phyloP scores from a whole-genome alignment of 2,888 invertebrate species.

The Atethmia centrago region DNA sequence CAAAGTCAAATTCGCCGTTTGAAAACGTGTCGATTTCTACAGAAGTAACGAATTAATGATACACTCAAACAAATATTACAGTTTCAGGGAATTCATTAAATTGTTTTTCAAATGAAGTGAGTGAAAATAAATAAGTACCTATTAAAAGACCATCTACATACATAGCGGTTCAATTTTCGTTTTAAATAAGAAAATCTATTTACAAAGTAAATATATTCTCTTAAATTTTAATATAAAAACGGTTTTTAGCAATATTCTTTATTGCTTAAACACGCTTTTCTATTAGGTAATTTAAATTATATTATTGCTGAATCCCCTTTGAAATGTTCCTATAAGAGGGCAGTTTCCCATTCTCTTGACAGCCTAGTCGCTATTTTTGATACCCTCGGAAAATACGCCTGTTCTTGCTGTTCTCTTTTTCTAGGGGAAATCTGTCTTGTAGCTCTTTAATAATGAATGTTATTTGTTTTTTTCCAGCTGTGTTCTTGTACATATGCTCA shows the following conservation, averaged over 20 bases:
- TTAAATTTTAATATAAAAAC: too few species aligned
- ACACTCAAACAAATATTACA: conserved; percentile 16
- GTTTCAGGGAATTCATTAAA: conserved; percentile 1
- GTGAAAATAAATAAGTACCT: conserved; percentile 7
- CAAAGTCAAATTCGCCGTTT: not conserved
- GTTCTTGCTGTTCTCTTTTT: not conserved
- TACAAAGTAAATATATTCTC: too few species aligned
- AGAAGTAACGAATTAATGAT: not conserved
- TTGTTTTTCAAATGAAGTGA: too few species aligned
- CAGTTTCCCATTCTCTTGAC: not conserved
- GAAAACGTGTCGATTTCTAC: not conserved
- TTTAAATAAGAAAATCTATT: not conserved
- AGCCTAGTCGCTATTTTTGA: not conserved
- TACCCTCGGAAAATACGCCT: not conserved
- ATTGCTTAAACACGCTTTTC: not conserved
- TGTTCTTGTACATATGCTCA: conserved; percentile 93
- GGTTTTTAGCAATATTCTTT: too few species aligned
- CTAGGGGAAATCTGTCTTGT: not conserved
- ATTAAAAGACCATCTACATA: not conserved
- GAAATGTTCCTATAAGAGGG: not conserved
- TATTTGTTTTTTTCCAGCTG: conserved; percentile 88
- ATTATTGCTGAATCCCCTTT: not conserved
- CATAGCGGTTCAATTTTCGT: not conserved
- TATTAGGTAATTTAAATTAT: not conserved
- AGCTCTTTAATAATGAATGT: not conserved